A percentile compares a stretch with the other conserved stretches of the same genome.
phyloP scores from a whole-genome alignment of 2,797 vertebrate species.

The Valencia hispanica region DNA sequence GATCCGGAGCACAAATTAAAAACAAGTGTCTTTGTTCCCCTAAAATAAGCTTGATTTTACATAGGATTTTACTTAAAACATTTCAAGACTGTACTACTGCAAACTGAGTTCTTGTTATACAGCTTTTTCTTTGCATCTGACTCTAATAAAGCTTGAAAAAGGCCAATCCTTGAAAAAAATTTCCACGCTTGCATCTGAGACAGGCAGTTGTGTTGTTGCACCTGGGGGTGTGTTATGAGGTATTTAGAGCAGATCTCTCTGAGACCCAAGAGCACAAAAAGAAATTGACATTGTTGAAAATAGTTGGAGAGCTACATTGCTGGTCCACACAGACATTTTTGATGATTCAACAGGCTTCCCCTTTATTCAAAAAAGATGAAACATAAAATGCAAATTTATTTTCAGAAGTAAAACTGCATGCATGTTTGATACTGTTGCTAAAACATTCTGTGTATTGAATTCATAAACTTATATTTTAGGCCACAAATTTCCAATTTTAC shows the following conservation, averaged over 20 bases:
- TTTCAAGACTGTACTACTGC: neutral
- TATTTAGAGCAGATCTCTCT: constrained; percentile 50
- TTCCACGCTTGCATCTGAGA: constrained; percentile 27
- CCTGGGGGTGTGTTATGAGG: constrained; percentile 71
- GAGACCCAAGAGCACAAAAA: constrained; percentile 29
- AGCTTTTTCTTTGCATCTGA: constrained; percentile 8
- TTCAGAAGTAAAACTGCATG: neutral
- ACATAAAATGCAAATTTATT: neutral
- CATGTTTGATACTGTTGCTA: neutral
- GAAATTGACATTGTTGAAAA: constrained; percentile 42
- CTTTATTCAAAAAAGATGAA: constrained; percentile 12
- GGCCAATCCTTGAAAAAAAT: constrained; percentile 20
- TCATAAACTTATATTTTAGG: constrained; percentile 30
- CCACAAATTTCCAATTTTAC: neutral
- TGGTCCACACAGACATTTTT: constrained; percentile 14
- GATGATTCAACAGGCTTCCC: neutral
- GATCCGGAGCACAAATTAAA: neutral
- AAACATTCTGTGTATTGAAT: neutral
- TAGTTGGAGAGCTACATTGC: constrained; percentile 14
- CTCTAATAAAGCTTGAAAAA: constrained; percentile 2
- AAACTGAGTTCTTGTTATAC: neutral
- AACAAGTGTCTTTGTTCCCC: neutral
- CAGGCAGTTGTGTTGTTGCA: constrained; percentile 62
- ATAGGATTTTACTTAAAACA: neutral
- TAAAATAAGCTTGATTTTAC: neutral